phyloP scores from a whole-genome alignment of 1,140 invertebrate species.

The Scaptomyza pallida region DNA sequence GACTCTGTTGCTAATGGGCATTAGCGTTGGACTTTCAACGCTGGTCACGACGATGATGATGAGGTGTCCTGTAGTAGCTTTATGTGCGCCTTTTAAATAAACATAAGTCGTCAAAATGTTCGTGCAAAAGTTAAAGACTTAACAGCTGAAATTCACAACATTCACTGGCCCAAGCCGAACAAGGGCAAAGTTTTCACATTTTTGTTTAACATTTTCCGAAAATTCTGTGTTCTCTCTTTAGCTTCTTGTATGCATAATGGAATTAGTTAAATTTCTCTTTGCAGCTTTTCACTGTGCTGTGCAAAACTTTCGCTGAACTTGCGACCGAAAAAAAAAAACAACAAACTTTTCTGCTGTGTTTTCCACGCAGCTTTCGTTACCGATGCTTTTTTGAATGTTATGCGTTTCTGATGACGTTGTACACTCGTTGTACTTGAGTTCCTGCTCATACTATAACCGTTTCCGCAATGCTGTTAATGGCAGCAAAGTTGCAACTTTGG shows the following conservation, averaged over 20 bases:
- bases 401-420: constrained; percentile 74
- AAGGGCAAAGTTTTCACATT: constrained; percentile 75
- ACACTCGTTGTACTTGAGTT: background rate
- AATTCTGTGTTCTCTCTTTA: constrained; percentile 33
- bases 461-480: constrained; percentile 56
- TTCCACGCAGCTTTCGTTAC: constrained; percentile 25
- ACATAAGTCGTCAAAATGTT: constrained; percentile 34
- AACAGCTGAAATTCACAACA: constrained; percentile 22
- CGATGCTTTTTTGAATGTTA: constrained; percentile 52
- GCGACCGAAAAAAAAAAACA: constrained; percentile 62
- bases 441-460: constrained; percentile 25
- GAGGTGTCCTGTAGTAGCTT: constrained; percentile 23
- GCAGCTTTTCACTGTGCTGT: constrained; percentile 42
- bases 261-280: constrained; percentile 75
- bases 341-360: constrained; percentile 56
- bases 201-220: constrained; percentile 72
- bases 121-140: constrained; percentile 57
- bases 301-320: constrained; percentile 74
- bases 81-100: constrained; percentile 57
- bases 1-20: constrained; percentile 27
- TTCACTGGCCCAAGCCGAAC: background rate
- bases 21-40: constrained; percentile 17
- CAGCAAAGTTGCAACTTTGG: constrained; percentile 54
- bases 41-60: constrained; percentile 4
- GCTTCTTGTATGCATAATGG: constrained; percentile 65